Conservation (phyloP, 2,888 invertebrate genomes). For the Pseudoips prasinana region DNA sequence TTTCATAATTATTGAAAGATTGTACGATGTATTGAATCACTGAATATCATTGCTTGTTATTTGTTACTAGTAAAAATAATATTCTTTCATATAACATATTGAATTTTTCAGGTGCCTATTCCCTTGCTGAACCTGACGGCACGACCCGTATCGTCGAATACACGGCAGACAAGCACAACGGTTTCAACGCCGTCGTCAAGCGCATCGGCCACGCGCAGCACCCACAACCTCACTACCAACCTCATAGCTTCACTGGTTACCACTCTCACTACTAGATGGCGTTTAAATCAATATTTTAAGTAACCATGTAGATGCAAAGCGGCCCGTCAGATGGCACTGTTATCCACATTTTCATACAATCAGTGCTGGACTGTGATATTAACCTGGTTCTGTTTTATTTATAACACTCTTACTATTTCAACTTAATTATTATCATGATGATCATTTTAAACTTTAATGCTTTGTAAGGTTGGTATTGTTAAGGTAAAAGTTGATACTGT, state of each 20-base stretch:
- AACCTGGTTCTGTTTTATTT: slow-evolving; percentile 35
- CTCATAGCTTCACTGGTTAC: slow-evolving; percentile 50
- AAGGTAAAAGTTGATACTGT: slow-evolving; percentile 43
- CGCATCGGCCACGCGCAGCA: slow-evolving; percentile 73
- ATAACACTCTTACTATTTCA: slow-evolving; percentile 19
- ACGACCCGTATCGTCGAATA: slow-evolving; percentile 77
- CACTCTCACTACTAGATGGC: slow-evolving; percentile 70
- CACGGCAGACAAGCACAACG: slow-evolving; percentile 75
- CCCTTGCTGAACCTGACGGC: slow-evolving; percentile 75
- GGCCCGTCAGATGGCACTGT: slow-evolving; percentile 46
- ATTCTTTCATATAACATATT: too few species aligned
- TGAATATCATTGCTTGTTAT: too few species aligned
- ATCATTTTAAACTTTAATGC: slow-evolving; percentile 27
- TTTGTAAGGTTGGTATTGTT: slow-evolving; percentile 31
- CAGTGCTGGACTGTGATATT: slow-evolving; percentile 56
- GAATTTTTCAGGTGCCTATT: slow-evolving; percentile 65
- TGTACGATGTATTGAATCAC: too few species aligned
- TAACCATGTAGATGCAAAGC: slow-evolving; percentile 22
- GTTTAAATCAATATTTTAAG: slow-evolving; percentile 12
- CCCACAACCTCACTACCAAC: slow-evolving; percentile 62
- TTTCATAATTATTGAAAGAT: too few species aligned
- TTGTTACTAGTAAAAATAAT: too few species aligned
- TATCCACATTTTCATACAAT: slow-evolving; percentile 21
- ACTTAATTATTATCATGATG: slow-evolving; percentile 20
- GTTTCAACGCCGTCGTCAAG: slow-evolving; percentile 78